Conservation (phyloP, 2,113 vertebrate genomes). For the Heloderma charlesbogerti region DNA sequence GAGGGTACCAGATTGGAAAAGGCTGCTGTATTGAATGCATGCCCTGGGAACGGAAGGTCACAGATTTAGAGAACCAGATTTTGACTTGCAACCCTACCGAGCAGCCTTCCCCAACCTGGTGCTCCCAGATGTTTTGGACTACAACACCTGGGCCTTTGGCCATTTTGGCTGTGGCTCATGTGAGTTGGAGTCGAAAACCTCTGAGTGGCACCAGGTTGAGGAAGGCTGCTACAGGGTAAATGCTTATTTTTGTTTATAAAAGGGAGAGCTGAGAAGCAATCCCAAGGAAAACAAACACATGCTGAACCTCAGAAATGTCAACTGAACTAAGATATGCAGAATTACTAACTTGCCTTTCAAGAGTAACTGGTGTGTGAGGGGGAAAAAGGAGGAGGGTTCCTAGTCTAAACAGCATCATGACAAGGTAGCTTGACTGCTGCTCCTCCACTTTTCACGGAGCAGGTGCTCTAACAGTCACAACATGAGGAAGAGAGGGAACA, state of each 20-base stretch:
- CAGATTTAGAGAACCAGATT: neutral
- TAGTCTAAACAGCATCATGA: neutral
- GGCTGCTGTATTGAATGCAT: neutral
- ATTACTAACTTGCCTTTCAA: neutral
- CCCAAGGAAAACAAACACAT: neutral
- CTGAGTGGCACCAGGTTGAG: too few relatives aligned
- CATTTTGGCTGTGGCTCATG: too few relatives aligned
- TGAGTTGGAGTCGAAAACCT: too few relatives aligned
- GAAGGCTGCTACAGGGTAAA: too few relatives aligned
- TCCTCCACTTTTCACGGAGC: neutral
- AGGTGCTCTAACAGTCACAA: neutral
- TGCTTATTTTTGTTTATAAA: neutral
- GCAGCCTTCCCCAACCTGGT: too few relatives aligned
- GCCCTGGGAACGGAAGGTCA: neutral
- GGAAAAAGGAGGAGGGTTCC: neutral
- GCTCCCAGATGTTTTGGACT: too few relatives aligned
- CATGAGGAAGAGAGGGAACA: neutral
- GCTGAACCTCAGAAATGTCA: neutral
- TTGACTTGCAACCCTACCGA: too few relatives aligned
- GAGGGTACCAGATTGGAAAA: too few relatives aligned
- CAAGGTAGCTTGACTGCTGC: neutral
- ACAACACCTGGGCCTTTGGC: neutral
- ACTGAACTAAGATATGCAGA: neutral
- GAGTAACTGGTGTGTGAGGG: neutral
- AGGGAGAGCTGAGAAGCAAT: neutral